Percentiles rank a stretch among this genome's conserved stretches.
Conservation (phyloP, 2,888 invertebrate genomes). For the Diarsia dahlii region DNA sequence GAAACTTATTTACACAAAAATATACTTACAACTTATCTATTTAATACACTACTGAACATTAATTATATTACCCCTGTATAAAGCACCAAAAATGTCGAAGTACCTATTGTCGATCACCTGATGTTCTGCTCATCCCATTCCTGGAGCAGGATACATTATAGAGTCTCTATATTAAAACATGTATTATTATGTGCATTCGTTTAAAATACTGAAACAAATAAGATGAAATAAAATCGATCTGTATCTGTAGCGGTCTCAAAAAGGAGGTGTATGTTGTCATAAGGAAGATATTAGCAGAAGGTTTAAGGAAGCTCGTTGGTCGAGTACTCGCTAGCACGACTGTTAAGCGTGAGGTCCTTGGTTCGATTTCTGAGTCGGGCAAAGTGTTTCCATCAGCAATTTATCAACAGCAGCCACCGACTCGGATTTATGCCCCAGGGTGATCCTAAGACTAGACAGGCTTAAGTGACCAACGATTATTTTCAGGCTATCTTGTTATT, state of each 20-base stretch:
- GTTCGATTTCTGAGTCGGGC: background rate
- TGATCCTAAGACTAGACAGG: too few species aligned
- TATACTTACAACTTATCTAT: background rate
- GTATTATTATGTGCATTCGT: constrained; percentile 63
- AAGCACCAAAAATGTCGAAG: constrained; percentile 18
- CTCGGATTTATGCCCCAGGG: background rate
- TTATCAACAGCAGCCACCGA: background rate
- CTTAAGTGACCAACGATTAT: too few species aligned
- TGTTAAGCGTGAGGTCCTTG: background rate
- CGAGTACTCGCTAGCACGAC: background rate
- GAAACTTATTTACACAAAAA: background rate
- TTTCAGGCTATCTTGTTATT: too few species aligned
- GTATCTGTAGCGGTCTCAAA: constrained; percentile 44
- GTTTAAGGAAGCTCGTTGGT: background rate
- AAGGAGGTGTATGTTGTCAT: constrained; percentile 5
- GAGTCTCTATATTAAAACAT: constrained; percentile 37
- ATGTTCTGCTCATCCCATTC: constrained; percentile 40
- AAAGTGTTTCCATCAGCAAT: background rate
- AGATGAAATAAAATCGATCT: constrained; percentile 51
- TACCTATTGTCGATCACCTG: constrained; percentile 9
- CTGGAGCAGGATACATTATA: constrained; percentile 45
- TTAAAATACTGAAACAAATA: constrained; percentile 49
- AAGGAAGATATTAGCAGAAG: constrained; percentile 30
- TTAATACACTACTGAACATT: background rate
- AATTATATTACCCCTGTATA: background rate